Conservation (phyloP, 2,888 invertebrate species). For the Epinotia demarniana region DNA sequence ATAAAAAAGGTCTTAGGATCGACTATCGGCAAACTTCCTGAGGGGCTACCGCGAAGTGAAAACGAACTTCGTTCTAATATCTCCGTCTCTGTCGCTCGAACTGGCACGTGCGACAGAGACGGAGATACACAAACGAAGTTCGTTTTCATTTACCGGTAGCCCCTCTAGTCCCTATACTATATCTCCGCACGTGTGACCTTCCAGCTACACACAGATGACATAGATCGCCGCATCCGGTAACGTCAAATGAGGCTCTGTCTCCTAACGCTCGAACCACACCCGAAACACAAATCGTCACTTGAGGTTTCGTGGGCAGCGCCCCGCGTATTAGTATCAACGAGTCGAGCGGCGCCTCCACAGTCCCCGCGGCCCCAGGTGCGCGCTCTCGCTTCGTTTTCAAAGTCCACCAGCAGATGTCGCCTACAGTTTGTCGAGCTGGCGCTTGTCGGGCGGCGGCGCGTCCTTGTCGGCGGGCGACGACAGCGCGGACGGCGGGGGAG, state of each 20-base stretch:
- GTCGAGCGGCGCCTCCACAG: slow-evolving; percentile 57
- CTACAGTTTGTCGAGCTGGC: slow-evolving; percentile 44
- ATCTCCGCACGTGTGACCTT: neutral
- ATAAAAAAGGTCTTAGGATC: neutral
- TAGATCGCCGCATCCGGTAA: neutral
- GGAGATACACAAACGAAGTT: too few species aligned
- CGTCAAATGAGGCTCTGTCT: neutral
- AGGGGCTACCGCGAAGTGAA: too few species aligned
- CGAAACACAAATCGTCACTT: neutral
- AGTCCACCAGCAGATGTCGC: neutral
- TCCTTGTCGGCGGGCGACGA: slow-evolving; percentile 51
- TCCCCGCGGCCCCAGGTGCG: slow-evolving; percentile 89
- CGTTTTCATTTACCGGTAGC: too few species aligned
- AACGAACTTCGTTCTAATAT: too few species aligned
- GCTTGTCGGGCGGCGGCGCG: slow-evolving; percentile 52
- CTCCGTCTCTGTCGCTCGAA: too few species aligned
- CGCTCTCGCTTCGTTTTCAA: slow-evolving; percentile 52
- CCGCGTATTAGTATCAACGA: neutral
- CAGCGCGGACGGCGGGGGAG: slow-evolving; percentile 47
- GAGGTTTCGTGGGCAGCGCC: neutral
- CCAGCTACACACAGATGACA: neutral
- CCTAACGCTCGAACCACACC: neutral
- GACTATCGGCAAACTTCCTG: neutral
- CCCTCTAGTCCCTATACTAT: neutral
- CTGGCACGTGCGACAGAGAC: too few species aligned